These are phyloP conservation scores for Lates japonicus DNA, from an alignment of 2,797 vertebrate genomes.

Conservation along the genomic window DNA sequence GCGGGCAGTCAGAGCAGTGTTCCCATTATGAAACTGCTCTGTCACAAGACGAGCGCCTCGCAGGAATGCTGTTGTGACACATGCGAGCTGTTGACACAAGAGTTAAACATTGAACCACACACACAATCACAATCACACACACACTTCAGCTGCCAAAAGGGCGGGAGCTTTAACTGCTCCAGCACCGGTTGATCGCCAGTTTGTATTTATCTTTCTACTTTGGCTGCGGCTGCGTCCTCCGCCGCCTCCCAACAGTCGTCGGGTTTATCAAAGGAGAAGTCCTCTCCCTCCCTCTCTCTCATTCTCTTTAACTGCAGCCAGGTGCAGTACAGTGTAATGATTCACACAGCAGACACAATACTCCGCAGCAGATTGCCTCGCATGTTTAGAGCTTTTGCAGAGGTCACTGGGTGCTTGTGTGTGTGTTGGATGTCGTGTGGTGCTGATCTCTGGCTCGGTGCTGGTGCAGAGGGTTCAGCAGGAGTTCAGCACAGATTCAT, in stretches of 20 bases:
- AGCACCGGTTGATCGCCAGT: conserved; percentile 62
- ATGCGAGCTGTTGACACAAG: conserved; percentile 78
- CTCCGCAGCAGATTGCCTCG: conserved; percentile 49
- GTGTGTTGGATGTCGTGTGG: conserved; percentile 73
- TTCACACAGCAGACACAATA: conserved; percentile 66
- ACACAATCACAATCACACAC: conserved; percentile 30
- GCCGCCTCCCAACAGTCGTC: conserved; percentile 65
- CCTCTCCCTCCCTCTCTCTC: conserved; percentile 34
- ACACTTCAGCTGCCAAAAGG: conserved; percentile 69
- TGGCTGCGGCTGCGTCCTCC: conserved; percentile 40
- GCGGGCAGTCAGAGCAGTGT: conserved; percentile 43
- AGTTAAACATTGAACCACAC: conserved; percentile 80
- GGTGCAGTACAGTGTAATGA: conserved; percentile 71
- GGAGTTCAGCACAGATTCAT: conserved; percentile 81
- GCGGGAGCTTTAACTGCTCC: conserved; percentile 72
- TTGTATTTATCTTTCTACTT: conserved; percentile 80
- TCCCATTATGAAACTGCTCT: conserved; percentile 77
- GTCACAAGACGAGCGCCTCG: conserved; percentile 78
- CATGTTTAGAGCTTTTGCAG: conserved; percentile 56
- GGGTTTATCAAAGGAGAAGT: conserved; percentile 74
- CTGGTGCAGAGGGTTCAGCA: conserved; percentile 76
- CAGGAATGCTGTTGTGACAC: conserved; percentile 84
- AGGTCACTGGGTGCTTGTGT: conserved; percentile 71
- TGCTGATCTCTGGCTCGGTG: conserved; percentile 73
- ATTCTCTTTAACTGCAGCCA: conserved; percentile 61